Evolutionary conservation across 1,140 invertebrate species (phyloP).

Genomic region (Homarus americanus): DNA sequence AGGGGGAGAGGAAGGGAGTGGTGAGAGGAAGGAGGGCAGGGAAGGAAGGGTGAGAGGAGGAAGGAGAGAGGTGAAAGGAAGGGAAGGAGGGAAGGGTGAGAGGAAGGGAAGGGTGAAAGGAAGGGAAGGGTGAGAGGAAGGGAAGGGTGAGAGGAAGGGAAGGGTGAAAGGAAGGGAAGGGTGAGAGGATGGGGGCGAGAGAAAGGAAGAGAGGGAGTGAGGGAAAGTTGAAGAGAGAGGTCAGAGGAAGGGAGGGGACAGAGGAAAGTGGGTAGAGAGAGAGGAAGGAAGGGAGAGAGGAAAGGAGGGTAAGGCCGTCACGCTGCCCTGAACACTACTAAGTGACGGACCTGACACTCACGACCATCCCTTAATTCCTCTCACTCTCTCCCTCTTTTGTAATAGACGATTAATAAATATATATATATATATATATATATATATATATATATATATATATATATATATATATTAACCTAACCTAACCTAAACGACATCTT

Average conservation of each 20-base stretch:
- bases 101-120: not conserved
- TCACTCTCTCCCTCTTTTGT: not conserved
- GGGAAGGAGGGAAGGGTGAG: not conserved
- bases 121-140: not conserved
- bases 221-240: not conserved
- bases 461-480: not conserved
- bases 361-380: not conserved
- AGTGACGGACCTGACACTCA: not conserved
- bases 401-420: not conserved
- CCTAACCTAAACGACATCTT: not conserved
- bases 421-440: conserved; percentile 36
- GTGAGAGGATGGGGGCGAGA: not conserved
- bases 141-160: not conserved
- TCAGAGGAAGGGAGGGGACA: conserved; percentile 4
- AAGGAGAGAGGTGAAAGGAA: too few relatives aligned
- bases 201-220: too few relatives aligned
- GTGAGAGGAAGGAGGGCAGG: not conserved
- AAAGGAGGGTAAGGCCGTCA: not conserved
- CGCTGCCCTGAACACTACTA: not conserved
- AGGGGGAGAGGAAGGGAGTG: not conserved
- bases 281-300: not conserved
- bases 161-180: not conserved
- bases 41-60: not conserved
- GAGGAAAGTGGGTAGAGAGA: not conserved
- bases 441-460: conserved; percentile 18